Conservation (phyloP, 1,140 invertebrate species). For the Sinonovacula constricta region DNA sequence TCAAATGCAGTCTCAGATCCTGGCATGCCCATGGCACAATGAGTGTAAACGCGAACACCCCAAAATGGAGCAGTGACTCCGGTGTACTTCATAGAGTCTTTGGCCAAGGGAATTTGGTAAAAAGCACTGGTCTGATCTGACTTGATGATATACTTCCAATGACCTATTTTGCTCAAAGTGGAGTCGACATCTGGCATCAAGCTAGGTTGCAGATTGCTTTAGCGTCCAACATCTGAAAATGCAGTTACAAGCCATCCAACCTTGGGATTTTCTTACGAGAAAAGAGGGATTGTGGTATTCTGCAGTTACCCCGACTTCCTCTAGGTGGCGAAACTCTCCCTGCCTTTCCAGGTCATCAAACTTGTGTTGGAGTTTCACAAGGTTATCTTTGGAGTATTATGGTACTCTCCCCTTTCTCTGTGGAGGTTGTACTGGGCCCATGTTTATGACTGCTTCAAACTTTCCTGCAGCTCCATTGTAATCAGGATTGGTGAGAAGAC, state of each 20-base stretch:
- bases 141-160: slow-evolving; percentile 22
- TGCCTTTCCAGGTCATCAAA: slow-evolving; percentile 2
- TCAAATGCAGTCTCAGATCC: no score
- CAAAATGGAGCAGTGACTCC: slow-evolving; percentile 41
- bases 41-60: slow-evolving; percentile 49
- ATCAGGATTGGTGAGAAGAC: slow-evolving; percentile 45
- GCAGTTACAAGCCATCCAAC: background rate
- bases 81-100: no score
- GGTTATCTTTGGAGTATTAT: slow-evolving; percentile 32
- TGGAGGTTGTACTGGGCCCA: slow-evolving; percentile 51
- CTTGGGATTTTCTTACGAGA: slow-evolving; percentile 30
- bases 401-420: slow-evolving; percentile 49
- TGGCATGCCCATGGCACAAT: slow-evolving; percentile 51
- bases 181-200: slow-evolving; percentile 7
- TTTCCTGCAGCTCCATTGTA: slow-evolving; percentile 53
- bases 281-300: slow-evolving; percentile 43
- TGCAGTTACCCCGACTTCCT: slow-evolving; percentile 25
- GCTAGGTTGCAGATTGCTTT: background rate
- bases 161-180: background rate
- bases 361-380: slow-evolving; percentile 35
- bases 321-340: background rate
- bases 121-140: slow-evolving; percentile 46
- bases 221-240: background rate
- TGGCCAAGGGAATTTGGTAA: slow-evolving; percentile 40
- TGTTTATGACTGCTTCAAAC: no score